Conservation (phyloP, 2,888 invertebrate genomes). For the Teinopalpus imperialis region DNA sequence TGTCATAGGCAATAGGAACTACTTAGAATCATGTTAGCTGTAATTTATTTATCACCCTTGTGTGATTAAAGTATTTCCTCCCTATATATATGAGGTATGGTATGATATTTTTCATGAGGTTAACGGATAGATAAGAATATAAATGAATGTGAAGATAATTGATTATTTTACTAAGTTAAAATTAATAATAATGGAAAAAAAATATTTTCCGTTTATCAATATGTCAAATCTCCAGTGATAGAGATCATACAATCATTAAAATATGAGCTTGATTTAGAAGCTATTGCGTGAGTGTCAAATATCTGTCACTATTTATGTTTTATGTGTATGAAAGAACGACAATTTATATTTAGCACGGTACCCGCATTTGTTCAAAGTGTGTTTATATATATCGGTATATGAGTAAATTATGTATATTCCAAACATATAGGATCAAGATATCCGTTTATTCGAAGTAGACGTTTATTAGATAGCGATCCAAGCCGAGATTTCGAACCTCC, state of each 20-base stretch:
- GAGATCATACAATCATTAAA: slow-evolving; percentile 5
- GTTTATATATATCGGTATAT: neutral
- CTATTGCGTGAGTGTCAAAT: slow-evolving; percentile 12
- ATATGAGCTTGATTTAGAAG: slow-evolving; percentile 14
- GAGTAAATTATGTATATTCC: neutral
- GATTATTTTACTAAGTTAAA: neutral
- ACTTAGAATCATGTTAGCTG: too few species aligned
- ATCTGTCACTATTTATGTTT: slow-evolving; percentile 19
- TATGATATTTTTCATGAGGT: too few species aligned
- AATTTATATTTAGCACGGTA: slow-evolving; percentile 2
- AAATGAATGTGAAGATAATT: too few species aligned
- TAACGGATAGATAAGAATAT: too few species aligned
- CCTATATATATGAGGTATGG: too few species aligned
- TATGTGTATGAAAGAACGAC: slow-evolving; percentile 13
- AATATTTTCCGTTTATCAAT: neutral
- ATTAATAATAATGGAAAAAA: neutral
- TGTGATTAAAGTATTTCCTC: too few species aligned
- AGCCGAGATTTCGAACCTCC: too few species aligned
- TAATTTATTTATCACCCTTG: too few species aligned
- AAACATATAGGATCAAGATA: neutral
- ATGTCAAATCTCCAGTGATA: slow-evolving; percentile 1
- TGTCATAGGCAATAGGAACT: too few species aligned
- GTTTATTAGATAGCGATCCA: too few species aligned
- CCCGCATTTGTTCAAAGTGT: neutral
- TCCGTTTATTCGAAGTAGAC: neutral